A percentile compares a stretch with the other conserved stretches of the same genome.
Evolutionary conservation across 2,797 vertebrate genomes (phyloP).

Genomic region (Lophotriccus pileatus): DNA sequence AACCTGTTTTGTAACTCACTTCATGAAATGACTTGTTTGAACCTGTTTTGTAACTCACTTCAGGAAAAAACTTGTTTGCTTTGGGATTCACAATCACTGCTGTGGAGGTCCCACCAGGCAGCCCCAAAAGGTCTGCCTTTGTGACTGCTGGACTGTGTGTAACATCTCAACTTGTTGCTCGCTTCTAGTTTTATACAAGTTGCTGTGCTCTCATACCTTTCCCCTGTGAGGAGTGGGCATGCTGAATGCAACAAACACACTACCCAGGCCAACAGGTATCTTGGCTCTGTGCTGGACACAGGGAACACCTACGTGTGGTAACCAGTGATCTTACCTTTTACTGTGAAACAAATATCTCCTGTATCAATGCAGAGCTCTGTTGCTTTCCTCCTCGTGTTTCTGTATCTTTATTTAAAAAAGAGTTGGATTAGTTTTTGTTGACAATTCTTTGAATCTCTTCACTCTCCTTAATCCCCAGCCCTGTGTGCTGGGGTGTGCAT

Average conservation of each 20-base stretch:
- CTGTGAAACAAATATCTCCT: neutral
- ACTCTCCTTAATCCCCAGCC: neutral
- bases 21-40: too few relatives aligned
- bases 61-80: neutral
- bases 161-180: neutral
- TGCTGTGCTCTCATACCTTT: neutral
- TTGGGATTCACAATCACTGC: neutral
- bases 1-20: neutral
- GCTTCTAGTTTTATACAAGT: neutral
- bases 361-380: neutral
- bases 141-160: neutral
- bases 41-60: neutral
- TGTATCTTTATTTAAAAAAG: neutral
- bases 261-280: neutral
- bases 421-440: neutral
- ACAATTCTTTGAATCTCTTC: neutral
- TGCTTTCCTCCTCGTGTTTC: neutral
- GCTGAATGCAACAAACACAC: neutral
- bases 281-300: neutral
- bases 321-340: neutral
- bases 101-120: neutral
- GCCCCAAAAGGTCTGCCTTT: fast-evolving
- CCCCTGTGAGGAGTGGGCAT: fast-evolving
- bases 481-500: neutral
- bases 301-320: neutral